Evolutionary conservation across 2,113 vertebrate genomes (phyloP).

Genomic region (Nipponia nippon): DNA sequence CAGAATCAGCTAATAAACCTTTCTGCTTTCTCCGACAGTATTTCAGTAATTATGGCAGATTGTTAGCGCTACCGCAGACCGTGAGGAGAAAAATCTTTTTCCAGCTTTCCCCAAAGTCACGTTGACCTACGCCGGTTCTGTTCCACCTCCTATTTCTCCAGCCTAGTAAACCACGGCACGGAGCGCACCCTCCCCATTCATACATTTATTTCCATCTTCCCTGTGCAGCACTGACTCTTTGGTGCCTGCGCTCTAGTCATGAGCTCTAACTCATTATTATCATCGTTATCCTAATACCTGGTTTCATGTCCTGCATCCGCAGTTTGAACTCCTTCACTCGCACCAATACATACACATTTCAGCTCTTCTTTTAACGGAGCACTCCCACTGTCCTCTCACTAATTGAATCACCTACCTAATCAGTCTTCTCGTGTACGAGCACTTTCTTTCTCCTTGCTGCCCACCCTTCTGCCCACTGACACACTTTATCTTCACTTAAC

Average conservation of each 20-base stretch:
- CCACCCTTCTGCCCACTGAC: neutral
- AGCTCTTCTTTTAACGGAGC: neutral
- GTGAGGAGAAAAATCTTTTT: neutral
- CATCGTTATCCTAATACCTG: neutral
- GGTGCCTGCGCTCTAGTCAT: neutral
- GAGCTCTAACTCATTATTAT: neutral
- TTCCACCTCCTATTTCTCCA: neutral
- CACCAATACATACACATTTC: neutral
- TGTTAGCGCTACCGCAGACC: neutral
- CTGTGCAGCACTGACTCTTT: neutral
- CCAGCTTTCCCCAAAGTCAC: neutral
- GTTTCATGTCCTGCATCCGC: neutral
- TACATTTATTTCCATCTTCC: neutral
- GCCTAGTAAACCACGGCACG: accelerated
- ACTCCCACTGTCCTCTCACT: neutral
- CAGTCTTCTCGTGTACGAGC: neutral
- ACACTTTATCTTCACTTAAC: neutral
- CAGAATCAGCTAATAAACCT: neutral
- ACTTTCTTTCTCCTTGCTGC: neutral
- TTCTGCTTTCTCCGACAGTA: neutral
- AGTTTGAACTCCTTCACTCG: neutral
- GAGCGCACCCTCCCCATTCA: neutral
- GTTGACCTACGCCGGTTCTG: neutral
- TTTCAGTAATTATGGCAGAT: neutral
- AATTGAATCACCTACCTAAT: neutral